Evolutionary conservation across 2,888 invertebrate species (phyloP), one percentile per base, ranked within the genome.

Genomic region (Clitarchus hookeri): DNA sequence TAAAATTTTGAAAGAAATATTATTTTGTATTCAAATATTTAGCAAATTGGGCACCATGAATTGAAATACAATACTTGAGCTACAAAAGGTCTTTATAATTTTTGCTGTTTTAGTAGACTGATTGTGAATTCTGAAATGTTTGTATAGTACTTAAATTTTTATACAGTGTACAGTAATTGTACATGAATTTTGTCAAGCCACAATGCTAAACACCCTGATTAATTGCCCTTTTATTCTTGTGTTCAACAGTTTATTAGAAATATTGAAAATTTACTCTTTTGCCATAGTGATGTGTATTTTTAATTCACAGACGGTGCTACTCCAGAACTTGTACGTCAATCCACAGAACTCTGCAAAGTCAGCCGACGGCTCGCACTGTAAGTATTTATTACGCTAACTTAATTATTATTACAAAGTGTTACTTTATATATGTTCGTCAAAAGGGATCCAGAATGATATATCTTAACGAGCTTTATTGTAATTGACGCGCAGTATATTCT

Each of bases 281-380:
- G 36, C 36, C 4, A 36, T 36, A 36, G 36, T 36, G 1, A 36
- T 4, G 4, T 36, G 36, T 65, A 9, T 83, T 86, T 86, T 88
- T 88, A 84, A 88, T 87, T 92, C 92, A 27, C 96, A 99, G 95
- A 99, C 99, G 84, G 97, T 99, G 87, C 93, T 99, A 86, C 93
- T 99, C 85, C 98, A 99, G 93, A 99, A 99, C 93, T 93, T 99
- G 87, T 99, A 99, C 92, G 98, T 99, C 85, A 99, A 99, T 92
- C 99, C 99, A 86, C 98, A 99, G 91, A 99, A 99, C 92, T 98
- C 98, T 1, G 98, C 98, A 0, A 98, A 98, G 92, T 98, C 98
- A 89, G 98, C 98, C 53, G 98, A 99, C 94, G 98, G 98, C 83
- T 98, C 98, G 89, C 97, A 98, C 91, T 94, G 96, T 97, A 93